Percentiles rank a stretch among this genome's conserved stretches.
Evolutionary conservation across 2,888 invertebrate genomes (phyloP).

Genomic region (Ferdinandea cuprea): DNA sequence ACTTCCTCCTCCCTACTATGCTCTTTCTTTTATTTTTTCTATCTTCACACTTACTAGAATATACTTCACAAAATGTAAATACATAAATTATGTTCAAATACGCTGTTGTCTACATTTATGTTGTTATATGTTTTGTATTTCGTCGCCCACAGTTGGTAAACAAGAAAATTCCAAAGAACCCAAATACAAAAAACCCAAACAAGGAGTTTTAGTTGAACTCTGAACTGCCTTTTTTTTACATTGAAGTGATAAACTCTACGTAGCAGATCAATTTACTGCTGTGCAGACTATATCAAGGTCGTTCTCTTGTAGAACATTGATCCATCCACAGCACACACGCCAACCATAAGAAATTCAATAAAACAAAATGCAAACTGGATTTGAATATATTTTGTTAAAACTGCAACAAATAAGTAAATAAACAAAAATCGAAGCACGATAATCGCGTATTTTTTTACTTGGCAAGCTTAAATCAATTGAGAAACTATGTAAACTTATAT

Average conservation of each 20-base stretch:
- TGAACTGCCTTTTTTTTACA: conserved; percentile 30
- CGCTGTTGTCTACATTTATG: not conserved
- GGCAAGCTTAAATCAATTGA: no score
- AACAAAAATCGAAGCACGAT: not conserved
- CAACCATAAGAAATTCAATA: conserved; percentile 40
- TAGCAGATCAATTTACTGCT: conserved; percentile 25
- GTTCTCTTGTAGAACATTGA: conserved; percentile 46
- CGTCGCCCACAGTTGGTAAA: conserved; percentile 30
- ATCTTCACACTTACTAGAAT: no score
- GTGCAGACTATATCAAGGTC: conserved; percentile 54
- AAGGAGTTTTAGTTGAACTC: conserved; percentile 25
- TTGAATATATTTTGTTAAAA: conserved; percentile 34
- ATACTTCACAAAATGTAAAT: not conserved
- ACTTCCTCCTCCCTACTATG: not conserved
- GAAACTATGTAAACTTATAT: no score
- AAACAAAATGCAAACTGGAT: conserved; percentile 45
- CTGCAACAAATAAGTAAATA: conserved; percentile 12
- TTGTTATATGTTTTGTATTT: conserved; percentile 4
- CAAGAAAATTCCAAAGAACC: not conserved
- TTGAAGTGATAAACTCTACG: conserved; percentile 44
- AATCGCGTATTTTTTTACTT: no score
- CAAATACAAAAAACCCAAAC: conserved; percentile 2
- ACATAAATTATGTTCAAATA: not conserved
- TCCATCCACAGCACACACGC: conserved; percentile 37
- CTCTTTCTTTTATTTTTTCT: conserved; percentile 1